These are phyloP conservation scores for Scaptomyza polygonia DNA, from an alignment of 2,888 invertebrate genomes.

Conservation along the genomic window DNA sequence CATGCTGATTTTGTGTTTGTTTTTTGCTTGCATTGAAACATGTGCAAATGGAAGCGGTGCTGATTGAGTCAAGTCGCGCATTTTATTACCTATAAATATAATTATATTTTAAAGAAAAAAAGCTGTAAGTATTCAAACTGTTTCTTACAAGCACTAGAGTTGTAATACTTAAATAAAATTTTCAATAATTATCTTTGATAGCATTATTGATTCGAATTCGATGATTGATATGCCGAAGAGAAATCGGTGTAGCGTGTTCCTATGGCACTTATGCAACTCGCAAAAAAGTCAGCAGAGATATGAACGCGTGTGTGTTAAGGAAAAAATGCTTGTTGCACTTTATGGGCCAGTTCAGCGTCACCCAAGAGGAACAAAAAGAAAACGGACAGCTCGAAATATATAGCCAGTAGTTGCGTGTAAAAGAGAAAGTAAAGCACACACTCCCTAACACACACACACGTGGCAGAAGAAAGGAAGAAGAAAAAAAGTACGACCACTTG, in stretches of 20 bases:
- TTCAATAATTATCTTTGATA: no score
- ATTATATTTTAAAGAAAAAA: no score
- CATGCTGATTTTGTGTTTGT: conserved; percentile 55
- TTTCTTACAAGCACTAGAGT: no score
- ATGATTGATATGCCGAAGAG: not conserved
- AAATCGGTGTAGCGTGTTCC: conserved; percentile 23
- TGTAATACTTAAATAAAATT: not conserved
- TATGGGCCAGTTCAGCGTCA: conserved; percentile 44
- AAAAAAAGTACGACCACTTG: conserved; percentile 52
- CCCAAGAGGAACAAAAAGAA: conserved; percentile 1
- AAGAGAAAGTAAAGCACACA: conserved; percentile 30
- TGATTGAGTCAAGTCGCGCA: not conserved
- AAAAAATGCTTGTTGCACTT: conserved; percentile 63
- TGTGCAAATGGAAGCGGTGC: conserved; percentile 38
- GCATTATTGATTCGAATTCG: no score
- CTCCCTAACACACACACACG: not conserved
- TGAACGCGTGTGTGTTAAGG: conserved; percentile 48
- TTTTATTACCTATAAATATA: not conserved
- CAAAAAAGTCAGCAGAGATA: conserved; percentile 66
- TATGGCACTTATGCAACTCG: conserved; percentile 19
- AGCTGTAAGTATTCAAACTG: no score
- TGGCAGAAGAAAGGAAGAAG: not conserved
- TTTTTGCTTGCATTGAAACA: conserved; percentile 31
- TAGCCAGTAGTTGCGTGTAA: conserved; percentile 23
- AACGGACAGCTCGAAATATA: conserved; percentile 37